Percentiles rank a stretch among this genome's conserved stretches.
phyloP scores from a whole-genome alignment of 2,888 invertebrate species.

The Congeria kusceri region DNA sequence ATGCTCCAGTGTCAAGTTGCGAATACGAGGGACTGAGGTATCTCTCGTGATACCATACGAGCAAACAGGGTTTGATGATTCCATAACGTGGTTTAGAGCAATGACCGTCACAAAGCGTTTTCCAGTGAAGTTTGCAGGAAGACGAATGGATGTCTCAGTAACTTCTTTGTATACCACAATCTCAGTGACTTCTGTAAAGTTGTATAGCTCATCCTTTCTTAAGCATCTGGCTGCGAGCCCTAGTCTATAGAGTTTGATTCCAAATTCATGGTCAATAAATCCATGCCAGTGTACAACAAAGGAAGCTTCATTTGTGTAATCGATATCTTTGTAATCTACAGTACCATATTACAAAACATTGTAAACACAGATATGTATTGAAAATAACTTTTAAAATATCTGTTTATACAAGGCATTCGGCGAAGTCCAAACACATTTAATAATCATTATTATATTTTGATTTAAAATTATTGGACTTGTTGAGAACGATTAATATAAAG shows the following conservation, averaged over 20 bases:
- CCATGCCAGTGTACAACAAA: conserved; percentile 65
- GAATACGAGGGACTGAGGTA: conserved; percentile 53
- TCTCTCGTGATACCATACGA: conserved; percentile 73
- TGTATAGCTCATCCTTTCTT: conserved; percentile 20
- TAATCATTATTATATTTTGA: background rate
- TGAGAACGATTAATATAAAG: no score
- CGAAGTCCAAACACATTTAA: background rate
- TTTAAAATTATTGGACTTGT: background rate
- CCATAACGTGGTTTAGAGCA: conserved; percentile 37
- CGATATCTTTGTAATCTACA: conserved; percentile 59
- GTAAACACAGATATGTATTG: background rate
- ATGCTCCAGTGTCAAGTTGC: conserved; percentile 53
- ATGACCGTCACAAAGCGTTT: conserved; percentile 16
- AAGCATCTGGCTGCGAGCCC: conserved; percentile 58
- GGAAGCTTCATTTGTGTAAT: conserved; percentile 58
- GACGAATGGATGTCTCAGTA: conserved; percentile 12
- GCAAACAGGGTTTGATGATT: conserved; percentile 70
- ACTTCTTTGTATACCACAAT: conserved; percentile 18
- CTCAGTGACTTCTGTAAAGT: background rate
- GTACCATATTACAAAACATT: conserved; percentile 19
- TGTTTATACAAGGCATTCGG: no score
- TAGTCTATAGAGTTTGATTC: conserved; percentile 60
- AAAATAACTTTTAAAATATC: no score
- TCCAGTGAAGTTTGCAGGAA: conserved; percentile 26
- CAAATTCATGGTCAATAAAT: conserved; percentile 74